phyloP scores from a whole-genome alignment of 2,888 invertebrate genomes.

The Hoplodrina ambigua region DNA sequence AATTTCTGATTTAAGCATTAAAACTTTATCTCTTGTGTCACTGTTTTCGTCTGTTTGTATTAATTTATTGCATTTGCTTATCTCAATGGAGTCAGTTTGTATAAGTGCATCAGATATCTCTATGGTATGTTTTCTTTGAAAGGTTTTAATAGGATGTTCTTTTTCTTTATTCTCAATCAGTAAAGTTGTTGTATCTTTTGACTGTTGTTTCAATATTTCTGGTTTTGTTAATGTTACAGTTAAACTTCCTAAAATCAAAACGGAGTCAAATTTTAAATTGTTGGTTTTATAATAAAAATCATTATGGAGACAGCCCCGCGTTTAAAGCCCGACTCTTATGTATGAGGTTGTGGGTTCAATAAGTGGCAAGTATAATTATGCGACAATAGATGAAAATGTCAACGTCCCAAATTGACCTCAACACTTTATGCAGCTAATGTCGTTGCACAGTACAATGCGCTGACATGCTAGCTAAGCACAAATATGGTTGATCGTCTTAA shows the following conservation, averaged over 20 bases:
- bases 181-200: constrained; percentile 30
- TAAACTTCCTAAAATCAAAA: constrained; percentile 75
- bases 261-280: neutral
- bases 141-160: constrained; percentile 43
- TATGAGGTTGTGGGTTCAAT: no score
- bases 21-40: constrained; percentile 60
- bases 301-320: neutral
- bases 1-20: constrained; percentile 66
- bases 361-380: no score
- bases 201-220: constrained; percentile 69
- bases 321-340: neutral
- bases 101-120: constrained; percentile 65
- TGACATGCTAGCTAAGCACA: no score
- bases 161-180: constrained; percentile 21
- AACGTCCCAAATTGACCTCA: no score
- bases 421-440: no score
- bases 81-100: constrained; percentile 73
- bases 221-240: constrained; percentile 81
- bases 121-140: constrained; percentile 34
- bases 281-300: neutral
- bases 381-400: no score
- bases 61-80: constrained; percentile 60
- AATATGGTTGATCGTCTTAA: no score
- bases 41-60: constrained; percentile 78
- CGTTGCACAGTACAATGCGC: no score